phyloP scores from a whole-genome alignment of 2,888 invertebrate genomes.

The Drosophila subquinaria region DNA sequence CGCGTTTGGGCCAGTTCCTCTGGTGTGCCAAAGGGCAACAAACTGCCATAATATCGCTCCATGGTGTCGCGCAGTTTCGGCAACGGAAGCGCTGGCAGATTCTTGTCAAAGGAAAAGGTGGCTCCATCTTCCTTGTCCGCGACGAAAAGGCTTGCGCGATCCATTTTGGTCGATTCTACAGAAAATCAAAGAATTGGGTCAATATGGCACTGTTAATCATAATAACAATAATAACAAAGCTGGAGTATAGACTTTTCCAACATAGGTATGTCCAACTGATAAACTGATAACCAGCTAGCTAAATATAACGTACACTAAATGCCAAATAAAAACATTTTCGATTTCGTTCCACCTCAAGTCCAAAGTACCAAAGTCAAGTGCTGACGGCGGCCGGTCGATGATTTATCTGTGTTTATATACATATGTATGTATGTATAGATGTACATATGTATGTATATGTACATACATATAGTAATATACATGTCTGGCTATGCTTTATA shows the following conservation, averaged over 20 bases:
- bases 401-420: neutral
- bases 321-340: constrained; percentile 8
- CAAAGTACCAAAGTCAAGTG: constrained; percentile 59
- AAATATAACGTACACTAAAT: neutral
- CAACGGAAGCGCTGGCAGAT: constrained; percentile 87
- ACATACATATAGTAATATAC: neutral
- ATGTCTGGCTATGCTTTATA: neutral
- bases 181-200: constrained; percentile 13
- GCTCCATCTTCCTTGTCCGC: constrained; percentile 71
- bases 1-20: constrained; percentile 86
- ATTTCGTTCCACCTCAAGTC: constrained; percentile 31
- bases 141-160: constrained; percentile 82
- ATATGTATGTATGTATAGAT: neutral
- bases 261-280: constrained; percentile 1
- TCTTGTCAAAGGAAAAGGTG: constrained; percentile 87
- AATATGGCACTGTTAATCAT: constrained; percentile 5
- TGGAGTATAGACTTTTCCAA: constrained; percentile 1
- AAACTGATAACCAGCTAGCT: constrained; percentile 21
- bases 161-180: constrained; percentile 65
- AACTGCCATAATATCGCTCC: constrained; percentile 86
- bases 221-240: neutral
- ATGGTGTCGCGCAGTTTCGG: constrained; percentile 87
- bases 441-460: neutral
- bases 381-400: constrained; percentile 11
- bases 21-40: constrained; percentile 86